A percentile compares a stretch with the other conserved stretches of the same genome.
phyloP scores from a whole-genome alignment of 2,888 invertebrate genomes.

The Synanthedon vespiformis region DNA sequence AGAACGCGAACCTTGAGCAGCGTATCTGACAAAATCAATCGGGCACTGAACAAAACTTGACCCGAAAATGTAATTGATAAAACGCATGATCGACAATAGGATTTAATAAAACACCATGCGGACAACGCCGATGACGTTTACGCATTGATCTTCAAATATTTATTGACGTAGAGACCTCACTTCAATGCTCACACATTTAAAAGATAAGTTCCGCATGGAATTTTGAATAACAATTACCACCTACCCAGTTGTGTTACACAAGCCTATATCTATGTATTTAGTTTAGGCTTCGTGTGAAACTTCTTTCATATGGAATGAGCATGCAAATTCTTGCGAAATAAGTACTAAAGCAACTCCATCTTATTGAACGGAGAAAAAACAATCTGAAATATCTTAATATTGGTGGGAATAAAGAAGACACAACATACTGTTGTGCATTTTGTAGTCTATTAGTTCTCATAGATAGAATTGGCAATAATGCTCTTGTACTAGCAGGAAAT shows the following conservation, averaged over 20 bases:
- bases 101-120: conserved; percentile 2
- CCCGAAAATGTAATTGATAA: conserved; percentile 58
- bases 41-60: conserved; percentile 63
- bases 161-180: not conserved
- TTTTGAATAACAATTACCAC: conserved; percentile 14
- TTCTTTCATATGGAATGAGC: not conserved
- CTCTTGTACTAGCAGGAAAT: too few relatives aligned
- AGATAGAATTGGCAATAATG: too few relatives aligned
- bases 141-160: not conserved
- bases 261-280: not conserved
- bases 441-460: too few relatives aligned
- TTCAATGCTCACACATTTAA: not conserved
- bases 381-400: not conserved
- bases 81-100: conserved; percentile 23
- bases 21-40: conserved; percentile 70
- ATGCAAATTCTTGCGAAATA: not conserved
- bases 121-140: not conserved
- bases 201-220: too few relatives aligned
- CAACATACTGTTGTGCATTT: too few relatives aligned
- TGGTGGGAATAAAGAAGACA: too few relatives aligned
- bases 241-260: conserved; percentile 15
- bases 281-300: not conserved
- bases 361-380: not conserved
- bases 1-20: conserved; percentile 66
- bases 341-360: not conserved